Percentiles rank a stretch among this genome's conserved stretches.
Evolutionary conservation across 2,888 invertebrate genomes (phyloP).

Genomic region (Leucoma salicis): DNA sequence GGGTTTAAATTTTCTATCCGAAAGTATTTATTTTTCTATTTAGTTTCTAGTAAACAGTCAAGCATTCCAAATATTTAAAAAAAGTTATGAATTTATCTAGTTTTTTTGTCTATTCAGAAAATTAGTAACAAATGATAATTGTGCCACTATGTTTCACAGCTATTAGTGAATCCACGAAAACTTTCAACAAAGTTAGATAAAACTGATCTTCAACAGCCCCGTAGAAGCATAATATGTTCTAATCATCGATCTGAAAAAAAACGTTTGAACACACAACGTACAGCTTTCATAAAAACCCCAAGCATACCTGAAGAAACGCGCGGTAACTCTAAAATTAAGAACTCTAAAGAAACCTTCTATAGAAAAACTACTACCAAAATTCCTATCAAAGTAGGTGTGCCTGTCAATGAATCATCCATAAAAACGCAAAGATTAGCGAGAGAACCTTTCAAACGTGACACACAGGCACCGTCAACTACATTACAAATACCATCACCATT

Average conservation of each 20-base stretch:
- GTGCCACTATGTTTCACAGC: neutral
- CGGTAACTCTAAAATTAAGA: neutral
- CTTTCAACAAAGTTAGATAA: neutral
- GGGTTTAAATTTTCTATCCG: too few species aligned
- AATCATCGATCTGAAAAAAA: neutral
- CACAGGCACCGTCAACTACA: neutral
- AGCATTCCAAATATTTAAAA: too few species aligned
- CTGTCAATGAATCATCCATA: neutral
- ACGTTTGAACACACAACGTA: neutral
- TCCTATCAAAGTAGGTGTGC: neutral
- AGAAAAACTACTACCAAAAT: conserved; percentile 1
- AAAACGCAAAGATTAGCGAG: neutral
- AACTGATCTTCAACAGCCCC: neutral
- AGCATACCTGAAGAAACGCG: neutral
- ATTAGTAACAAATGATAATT: too few species aligned
- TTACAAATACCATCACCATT: neutral
- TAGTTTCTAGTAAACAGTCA: too few species aligned
- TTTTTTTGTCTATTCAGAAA: too few species aligned
- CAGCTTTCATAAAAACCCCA: conserved; percentile 1
- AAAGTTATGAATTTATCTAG: too few species aligned
- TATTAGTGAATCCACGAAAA: neutral
- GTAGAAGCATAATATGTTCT: neutral
- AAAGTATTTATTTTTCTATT: too few species aligned
- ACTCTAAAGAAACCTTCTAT: neutral
- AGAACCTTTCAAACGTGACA: neutral